phyloP scores from a whole-genome alignment of 2,797 vertebrate species.

The Myotis myotis region DNA sequence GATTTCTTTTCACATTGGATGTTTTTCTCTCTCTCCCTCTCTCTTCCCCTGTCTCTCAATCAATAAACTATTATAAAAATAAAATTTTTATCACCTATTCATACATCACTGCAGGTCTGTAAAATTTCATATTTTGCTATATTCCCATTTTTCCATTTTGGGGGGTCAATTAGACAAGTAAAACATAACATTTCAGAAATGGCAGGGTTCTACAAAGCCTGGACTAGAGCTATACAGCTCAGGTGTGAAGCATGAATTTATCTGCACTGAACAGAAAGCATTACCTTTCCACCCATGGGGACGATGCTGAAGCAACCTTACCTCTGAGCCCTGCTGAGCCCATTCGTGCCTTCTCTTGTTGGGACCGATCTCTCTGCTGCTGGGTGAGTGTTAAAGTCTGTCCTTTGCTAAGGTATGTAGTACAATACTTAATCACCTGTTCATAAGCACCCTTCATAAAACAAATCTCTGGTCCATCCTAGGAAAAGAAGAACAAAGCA shows the following conservation, averaged over 20 bases:
- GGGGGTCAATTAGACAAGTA: background rate
- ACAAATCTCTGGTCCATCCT: slow-evolving; percentile 93
- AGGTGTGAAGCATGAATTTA: background rate
- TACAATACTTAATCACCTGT: slow-evolving; percentile 94
- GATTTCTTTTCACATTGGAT: background rate
- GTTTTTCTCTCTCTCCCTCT: background rate
- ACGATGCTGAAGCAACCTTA: slow-evolving; percentile 74
- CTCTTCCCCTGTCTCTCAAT: background rate
- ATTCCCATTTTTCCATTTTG: background rate
- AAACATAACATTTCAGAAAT: slow-evolving; percentile 31
- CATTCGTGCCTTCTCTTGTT: slow-evolving; percentile 95
- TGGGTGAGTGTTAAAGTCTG: slow-evolving; percentile 86
- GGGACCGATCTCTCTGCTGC: slow-evolving; percentile 94
- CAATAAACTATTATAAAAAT: background rate
- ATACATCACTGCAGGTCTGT: background rate
- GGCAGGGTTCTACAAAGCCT: background rate
- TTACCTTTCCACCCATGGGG: background rate
- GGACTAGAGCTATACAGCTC: background rate
- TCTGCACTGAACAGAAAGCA: background rate
- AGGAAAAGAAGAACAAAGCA: slow-evolving; percentile 41
- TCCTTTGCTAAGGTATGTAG: slow-evolving; percentile 91
- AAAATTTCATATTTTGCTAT: background rate
- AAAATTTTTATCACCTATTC: background rate
- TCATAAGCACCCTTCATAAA: slow-evolving; percentile 98
- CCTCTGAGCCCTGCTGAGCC: slow-evolving; percentile 94